These are phyloP conservation scores for Apogon hyalosoma DNA, from an alignment of 2,797 vertebrate genomes.

Conservation along the genomic window DNA sequence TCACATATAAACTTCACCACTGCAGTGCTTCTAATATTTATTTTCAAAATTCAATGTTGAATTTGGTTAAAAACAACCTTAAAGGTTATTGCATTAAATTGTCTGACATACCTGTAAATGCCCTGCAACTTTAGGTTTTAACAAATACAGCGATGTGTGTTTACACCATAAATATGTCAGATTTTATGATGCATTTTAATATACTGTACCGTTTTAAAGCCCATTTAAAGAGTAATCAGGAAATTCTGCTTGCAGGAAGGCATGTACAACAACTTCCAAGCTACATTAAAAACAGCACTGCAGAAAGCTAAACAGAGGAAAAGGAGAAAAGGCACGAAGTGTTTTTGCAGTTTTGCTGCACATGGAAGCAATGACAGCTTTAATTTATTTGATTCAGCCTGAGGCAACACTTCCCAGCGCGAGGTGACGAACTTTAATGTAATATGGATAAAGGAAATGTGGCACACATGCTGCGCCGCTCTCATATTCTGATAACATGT, in stretches of 20 bases:
- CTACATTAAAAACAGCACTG: not conserved
- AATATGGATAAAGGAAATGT: conserved; percentile 27
- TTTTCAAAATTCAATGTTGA: too few species aligned
- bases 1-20: too few species aligned
- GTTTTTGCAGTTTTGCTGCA: conserved; percentile 7
- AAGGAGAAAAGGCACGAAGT: not conserved
- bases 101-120: too few species aligned
- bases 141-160: not conserved
- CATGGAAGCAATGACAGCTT: not conserved
- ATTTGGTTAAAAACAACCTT: not conserved
- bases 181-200: not conserved
- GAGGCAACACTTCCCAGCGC: not conserved
- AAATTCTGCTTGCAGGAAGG: not conserved
- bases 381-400: conserved; percentile 11
- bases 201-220: not conserved
- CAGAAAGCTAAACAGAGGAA: not conserved
- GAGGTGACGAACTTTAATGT: conserved; percentile 6
- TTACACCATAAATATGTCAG: not conserved
- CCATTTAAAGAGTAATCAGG: not conserved
- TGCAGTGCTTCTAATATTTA: too few species aligned
- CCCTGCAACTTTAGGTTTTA: not conserved
- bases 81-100: not conserved
- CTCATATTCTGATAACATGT: conserved; percentile 4
- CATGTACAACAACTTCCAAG: not conserved
- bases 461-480: conserved; percentile 6